phyloP scores from a whole-genome alignment of 1,140 invertebrate species.

The fruit fly (Drosophila melanogaster) region DNA sequence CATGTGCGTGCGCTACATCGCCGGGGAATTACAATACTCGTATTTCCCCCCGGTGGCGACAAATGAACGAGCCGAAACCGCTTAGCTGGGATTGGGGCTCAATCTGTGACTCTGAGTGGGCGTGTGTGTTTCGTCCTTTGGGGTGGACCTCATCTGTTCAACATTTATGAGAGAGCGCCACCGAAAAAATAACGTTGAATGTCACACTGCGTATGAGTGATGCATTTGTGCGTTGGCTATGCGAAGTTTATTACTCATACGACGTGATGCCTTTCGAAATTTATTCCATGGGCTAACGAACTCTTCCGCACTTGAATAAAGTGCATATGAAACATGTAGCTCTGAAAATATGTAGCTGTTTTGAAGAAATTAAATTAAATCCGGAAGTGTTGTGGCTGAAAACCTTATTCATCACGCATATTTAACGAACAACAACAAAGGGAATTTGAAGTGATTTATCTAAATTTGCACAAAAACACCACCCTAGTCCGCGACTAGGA shows the following conservation, averaged over 20 bases:
- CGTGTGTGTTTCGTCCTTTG: slow-evolving; percentile 7
- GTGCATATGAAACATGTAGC: too few species aligned
- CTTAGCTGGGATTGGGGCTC: slow-evolving; percentile 48
- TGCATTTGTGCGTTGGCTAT: not conserved
- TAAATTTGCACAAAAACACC: not conserved
- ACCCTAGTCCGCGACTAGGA: not conserved
- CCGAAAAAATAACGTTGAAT: slow-evolving; percentile 6
- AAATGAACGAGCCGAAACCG: slow-evolving; percentile 54
- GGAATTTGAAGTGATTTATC: not conserved
- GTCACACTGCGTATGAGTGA: slow-evolving; percentile 11
- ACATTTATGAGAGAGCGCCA: slow-evolving; percentile 2
- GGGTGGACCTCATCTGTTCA: slow-evolving; percentile 22
- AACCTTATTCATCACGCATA: not conserved
- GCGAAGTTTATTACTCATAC: slow-evolving; percentile 9
- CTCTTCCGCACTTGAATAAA: too few species aligned
- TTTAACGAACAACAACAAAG: not conserved
- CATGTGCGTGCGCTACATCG: slow-evolving; percentile 70
- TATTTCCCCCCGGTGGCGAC: slow-evolving; percentile 38
- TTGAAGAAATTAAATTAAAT: not conserved
- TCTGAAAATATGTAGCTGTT: too few species aligned
- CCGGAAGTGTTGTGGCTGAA: not conserved
- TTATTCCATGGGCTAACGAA: not conserved
- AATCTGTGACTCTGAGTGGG: slow-evolving; percentile 25
- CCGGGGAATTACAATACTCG: slow-evolving; percentile 58
- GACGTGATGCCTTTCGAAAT: not conserved